Conservation (phyloP, 2,888 invertebrate genomes). For the Pecten maximus region DNA sequence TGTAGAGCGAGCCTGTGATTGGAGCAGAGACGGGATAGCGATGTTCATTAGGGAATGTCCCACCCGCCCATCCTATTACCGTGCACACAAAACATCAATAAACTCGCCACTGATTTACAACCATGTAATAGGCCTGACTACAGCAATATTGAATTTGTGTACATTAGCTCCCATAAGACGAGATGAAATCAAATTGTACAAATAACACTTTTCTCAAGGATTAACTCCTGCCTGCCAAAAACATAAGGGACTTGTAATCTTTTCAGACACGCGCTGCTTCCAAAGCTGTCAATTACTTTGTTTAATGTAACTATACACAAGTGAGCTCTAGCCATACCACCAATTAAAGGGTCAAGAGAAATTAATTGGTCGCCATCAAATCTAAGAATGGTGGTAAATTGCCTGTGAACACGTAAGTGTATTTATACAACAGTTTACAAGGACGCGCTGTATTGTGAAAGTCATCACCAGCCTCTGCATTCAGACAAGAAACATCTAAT, state of each 20-base stretch:
- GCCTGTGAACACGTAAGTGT: slow-evolving; percentile 17
- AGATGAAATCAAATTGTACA: slow-evolving; percentile 32
- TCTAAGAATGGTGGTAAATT: slow-evolving; percentile 3
- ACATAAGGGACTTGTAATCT: slow-evolving; percentile 33
- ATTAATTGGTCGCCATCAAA: slow-evolving; percentile 33
- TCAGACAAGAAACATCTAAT: not conserved
- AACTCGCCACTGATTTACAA: not conserved
- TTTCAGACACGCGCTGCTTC: slow-evolving; percentile 32
- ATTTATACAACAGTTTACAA: not conserved
- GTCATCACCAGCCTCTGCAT: not conserved
- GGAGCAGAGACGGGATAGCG: not conserved
- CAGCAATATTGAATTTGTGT: slow-evolving; percentile 33
- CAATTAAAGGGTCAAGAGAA: slow-evolving; percentile 30
- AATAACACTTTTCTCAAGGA: slow-evolving; percentile 35
- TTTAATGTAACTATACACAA: slow-evolving; percentile 35
- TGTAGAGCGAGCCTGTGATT: slow-evolving; percentile 1
- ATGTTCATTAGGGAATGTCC: not conserved
- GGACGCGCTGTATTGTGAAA: not conserved
- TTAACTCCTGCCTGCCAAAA: slow-evolving; percentile 28
- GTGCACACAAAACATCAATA: slow-evolving; percentile 24
- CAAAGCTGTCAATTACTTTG: slow-evolving; percentile 33
- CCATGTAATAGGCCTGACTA: slow-evolving; percentile 23
- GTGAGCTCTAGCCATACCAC: not conserved
- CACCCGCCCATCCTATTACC: slow-evolving; percentile 23
- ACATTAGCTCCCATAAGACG: slow-evolving; percentile 35